Evolutionary conservation across 2,797 vertebrate species (phyloP).

Genomic region (Poliocrania exsul): DNA sequence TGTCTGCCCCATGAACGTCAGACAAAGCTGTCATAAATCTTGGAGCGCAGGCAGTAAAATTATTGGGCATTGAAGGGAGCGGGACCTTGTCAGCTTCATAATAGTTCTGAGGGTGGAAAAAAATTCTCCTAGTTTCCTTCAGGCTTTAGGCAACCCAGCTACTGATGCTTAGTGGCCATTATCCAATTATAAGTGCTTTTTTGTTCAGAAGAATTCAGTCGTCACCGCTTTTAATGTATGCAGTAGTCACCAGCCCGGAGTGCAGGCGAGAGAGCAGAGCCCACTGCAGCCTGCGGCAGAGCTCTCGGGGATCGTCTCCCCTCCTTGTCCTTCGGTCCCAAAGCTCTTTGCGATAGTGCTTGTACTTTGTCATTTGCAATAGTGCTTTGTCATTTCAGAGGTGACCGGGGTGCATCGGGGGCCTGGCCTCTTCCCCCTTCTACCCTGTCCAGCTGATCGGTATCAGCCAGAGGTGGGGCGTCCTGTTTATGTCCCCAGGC

Average conservation of each 20-base stretch:
- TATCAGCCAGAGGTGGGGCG: conserved; percentile 14
- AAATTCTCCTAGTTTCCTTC: conserved; percentile 28
- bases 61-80: conserved; percentile 45
- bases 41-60: conserved; percentile 58
- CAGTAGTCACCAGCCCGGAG: neutral
- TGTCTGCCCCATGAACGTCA: conserved; percentile 45
- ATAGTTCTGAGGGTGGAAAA: conserved; percentile 30
- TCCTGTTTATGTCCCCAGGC: conserved; percentile 14
- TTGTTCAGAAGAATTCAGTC: neutral
- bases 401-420: neutral
- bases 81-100: conserved; percentile 56
- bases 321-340: rapidly evolving
- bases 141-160: conserved; percentile 6
- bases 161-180: conserved; percentile 27
- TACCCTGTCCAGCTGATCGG: neutral
- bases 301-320: rapidly evolving
- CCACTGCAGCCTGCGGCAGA: rapidly evolving
- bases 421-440: neutral
- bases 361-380: neutral
- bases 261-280: neutral
- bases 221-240: conserved; percentile 4
- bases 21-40: conserved; percentile 66
- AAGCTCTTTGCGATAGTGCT: rapidly evolving
- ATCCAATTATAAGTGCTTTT: conserved; percentile 41
- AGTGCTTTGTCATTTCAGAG: neutral